phyloP scores from a whole-genome alignment of 2,888 invertebrate species.

The Xiphydria camelus region DNA sequence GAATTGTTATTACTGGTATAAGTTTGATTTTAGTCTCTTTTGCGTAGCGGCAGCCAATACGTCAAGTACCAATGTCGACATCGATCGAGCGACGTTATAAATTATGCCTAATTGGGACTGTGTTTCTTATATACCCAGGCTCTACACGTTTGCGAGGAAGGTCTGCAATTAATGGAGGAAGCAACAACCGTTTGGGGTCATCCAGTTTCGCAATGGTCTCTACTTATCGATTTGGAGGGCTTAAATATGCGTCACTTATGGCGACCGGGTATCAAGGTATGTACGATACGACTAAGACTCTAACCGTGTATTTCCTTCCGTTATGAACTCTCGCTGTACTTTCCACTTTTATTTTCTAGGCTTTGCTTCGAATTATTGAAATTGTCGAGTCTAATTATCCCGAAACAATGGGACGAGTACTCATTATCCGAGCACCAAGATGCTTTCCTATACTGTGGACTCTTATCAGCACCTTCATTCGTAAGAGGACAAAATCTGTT shows the following conservation, averaged over 20 bases:
- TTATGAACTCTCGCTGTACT: constrained; percentile 3
- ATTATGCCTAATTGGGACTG: neutral
- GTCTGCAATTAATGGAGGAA: constrained; percentile 82
- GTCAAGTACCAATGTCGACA: too few species aligned
- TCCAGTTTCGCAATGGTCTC: constrained; percentile 87
- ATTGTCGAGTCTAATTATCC: constrained; percentile 94
- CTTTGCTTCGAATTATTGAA: constrained; percentile 71
- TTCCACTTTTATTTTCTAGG: constrained; percentile 46
- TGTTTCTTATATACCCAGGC: constrained; percentile 60
- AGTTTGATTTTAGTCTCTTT: too few species aligned
- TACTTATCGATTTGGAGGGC: constrained; percentile 90
- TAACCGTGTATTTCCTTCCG: neutral
- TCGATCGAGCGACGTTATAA: too few species aligned
- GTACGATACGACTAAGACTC: constrained; percentile 3
- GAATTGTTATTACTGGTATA: constrained; percentile 86
- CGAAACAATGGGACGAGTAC: constrained; percentile 89
- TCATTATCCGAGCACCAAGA: constrained; percentile 88
- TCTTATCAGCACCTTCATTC: constrained; percentile 90
- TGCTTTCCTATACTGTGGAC: constrained; percentile 97
- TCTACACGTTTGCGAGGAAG: constrained; percentile 88
- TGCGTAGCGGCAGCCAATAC: too few species aligned
- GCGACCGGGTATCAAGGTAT: constrained; percentile 83
- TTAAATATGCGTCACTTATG: constrained; percentile 94
- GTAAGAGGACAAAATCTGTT: constrained; percentile 56
- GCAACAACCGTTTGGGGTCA: constrained; percentile 79